These are phyloP conservation scores for Ophion ventricosus DNA, from an alignment of 2,888 invertebrate species.

Conservation along the genomic window DNA sequence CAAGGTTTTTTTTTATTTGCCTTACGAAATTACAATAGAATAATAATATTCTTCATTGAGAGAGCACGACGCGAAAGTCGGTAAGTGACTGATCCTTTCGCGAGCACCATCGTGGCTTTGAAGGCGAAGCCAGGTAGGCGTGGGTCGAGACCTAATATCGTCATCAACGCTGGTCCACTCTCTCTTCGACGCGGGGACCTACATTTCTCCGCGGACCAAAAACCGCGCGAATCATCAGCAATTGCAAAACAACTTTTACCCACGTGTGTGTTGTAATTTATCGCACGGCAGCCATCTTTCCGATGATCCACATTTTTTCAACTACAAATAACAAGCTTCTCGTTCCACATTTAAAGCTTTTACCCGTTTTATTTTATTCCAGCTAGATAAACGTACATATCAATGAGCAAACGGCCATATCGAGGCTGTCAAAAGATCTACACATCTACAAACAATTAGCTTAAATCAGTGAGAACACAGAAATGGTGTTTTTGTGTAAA, in stretches of 20 bases:
- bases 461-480: constrained; percentile 5
- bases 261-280: neutral
- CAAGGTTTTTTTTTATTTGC: neutral
- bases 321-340: too few species aligned
- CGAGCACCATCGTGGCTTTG: constrained; percentile 47
- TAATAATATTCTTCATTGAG: constrained; percentile 32
- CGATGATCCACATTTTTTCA: neutral
- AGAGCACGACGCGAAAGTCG: constrained; percentile 64
- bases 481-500: constrained; percentile 17
- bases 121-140: constrained; percentile 63
- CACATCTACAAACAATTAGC: constrained; percentile 60
- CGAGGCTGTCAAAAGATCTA: constrained; percentile 29
- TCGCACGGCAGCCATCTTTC: neutral
- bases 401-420: constrained; percentile 27
- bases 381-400: constrained; percentile 24
- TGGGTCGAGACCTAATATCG: constrained; percentile 73
- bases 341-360: neutral
- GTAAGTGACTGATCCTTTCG: constrained; percentile 62
- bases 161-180: constrained; percentile 72
- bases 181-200: constrained; percentile 69
- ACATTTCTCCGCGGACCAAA: constrained; percentile 60
- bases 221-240: constrained; percentile 31
- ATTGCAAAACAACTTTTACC: constrained; percentile 41
- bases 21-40: neutral
- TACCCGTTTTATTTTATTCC: constrained; percentile 32